A percentile compares a stretch with the other conserved stretches of the same genome.
These are phyloP conservation scores for Sinhomidia bicolor DNA, from an alignment of 2,888 invertebrate genomes.

Conservation along the genomic window DNA sequence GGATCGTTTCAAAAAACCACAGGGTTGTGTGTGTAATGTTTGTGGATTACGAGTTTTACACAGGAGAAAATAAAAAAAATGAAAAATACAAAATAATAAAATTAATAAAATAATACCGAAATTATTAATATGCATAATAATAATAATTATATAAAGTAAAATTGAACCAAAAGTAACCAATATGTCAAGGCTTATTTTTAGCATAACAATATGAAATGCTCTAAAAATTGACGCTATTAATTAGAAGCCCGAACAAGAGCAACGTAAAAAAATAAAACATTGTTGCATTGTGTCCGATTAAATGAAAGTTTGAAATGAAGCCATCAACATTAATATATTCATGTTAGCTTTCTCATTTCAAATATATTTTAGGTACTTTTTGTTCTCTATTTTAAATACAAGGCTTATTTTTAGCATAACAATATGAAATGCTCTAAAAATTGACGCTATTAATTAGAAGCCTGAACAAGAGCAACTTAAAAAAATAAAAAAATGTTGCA, in stretches of 20 bases:
- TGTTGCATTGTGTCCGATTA: slow-evolving; percentile 5
- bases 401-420: neutral
- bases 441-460: neutral
- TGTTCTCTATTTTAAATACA: too few relatives aligned
- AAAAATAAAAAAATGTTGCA: neutral
- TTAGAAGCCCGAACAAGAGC: slow-evolving; percentile 15
- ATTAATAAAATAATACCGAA: slow-evolving; percentile 18
- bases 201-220: neutral
- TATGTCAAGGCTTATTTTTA: neutral
- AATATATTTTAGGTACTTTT: too few relatives aligned
- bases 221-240: neutral
- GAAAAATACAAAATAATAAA: slow-evolving; percentile 44
- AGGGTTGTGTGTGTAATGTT: slow-evolving; percentile 23
- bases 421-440: neutral
- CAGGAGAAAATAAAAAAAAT: slow-evolving; percentile 56
- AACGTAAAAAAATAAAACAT: neutral
- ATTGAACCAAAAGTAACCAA: neutral
- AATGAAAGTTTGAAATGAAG: neutral
- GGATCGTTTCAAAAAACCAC: slow-evolving; percentile 21
- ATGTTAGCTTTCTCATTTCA: neutral
- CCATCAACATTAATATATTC: too few relatives aligned
- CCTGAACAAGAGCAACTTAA: neutral
- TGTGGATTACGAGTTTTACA: slow-evolving; percentile 52
- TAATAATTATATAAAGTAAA: slow-evolving; percentile 9
- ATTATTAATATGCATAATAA: slow-evolving; percentile 12